Evolutionary conservation across 2,888 invertebrate species (phyloP).

Genomic region (Drosophila emarginata): DNA sequence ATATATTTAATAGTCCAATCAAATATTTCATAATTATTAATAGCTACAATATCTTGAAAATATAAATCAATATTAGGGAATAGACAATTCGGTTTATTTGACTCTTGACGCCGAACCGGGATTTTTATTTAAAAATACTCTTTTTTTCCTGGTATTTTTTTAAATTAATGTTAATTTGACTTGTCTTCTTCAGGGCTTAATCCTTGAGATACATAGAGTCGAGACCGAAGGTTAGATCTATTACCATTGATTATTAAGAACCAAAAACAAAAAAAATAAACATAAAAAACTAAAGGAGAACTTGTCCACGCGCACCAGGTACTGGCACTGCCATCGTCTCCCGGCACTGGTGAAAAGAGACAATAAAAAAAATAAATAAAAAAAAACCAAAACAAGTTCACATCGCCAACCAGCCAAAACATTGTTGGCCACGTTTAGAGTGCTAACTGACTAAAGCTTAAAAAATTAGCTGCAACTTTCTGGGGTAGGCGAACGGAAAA

Average conservation of each 20-base stretch:
- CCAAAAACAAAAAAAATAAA: constrained; percentile 10
- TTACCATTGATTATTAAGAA: constrained; percentile 53
- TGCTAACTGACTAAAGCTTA: constrained; percentile 64
- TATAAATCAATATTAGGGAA: neutral
- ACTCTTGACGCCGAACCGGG: neutral
- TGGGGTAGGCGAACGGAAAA: constrained; percentile 22
- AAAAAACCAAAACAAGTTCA: constrained; percentile 53
- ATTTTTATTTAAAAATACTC: constrained; percentile 1
- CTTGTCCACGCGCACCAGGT: constrained; percentile 39
- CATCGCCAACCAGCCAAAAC: constrained; percentile 18
- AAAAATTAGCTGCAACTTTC: constrained; percentile 52
- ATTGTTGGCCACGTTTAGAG: constrained; percentile 43
- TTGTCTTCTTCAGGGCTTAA: constrained; percentile 12
- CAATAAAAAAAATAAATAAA: too few relatives aligned
- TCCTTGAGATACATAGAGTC: constrained; percentile 37
- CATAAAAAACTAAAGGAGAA: constrained; percentile 36
- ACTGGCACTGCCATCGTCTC: neutral
- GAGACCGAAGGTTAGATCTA: constrained; percentile 45
- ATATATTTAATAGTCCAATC: too few relatives aligned
- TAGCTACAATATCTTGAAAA: too few relatives aligned
- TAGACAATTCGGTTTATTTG: neutral
- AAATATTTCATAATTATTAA: neutral
- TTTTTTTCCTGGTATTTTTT: constrained; percentile 21
- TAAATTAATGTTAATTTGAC: constrained; percentile 43
- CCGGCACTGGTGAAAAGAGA: too few relatives aligned